Conservation (phyloP, 2,113 vertebrate genomes). For the Petaurus breviceps region DNA sequence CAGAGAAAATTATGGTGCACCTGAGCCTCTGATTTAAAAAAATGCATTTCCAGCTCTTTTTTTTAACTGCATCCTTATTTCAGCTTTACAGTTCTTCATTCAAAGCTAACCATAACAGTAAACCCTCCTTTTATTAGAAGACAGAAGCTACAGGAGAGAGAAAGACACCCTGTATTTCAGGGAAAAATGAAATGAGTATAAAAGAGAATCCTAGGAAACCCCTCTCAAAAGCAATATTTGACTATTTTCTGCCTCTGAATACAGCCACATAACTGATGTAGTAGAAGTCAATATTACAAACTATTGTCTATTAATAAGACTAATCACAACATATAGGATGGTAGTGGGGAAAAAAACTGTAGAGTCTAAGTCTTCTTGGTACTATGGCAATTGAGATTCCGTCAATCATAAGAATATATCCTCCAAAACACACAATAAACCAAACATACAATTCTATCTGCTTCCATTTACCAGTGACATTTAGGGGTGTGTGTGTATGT, state of each 20-base stretch:
- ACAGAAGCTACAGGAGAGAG: background rate
- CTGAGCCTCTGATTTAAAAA: constrained; percentile 65
- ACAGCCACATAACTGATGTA: background rate
- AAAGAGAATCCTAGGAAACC: background rate
- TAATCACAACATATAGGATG: constrained; percentile 35
- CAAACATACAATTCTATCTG: constrained; percentile 64
- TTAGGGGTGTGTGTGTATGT: background rate
- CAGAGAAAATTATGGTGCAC: constrained; percentile 44
- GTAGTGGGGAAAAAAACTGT: constrained; percentile 14
- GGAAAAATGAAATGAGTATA: background rate
- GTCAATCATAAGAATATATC: background rate
- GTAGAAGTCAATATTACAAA: background rate
- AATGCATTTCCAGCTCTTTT: constrained; percentile 53
- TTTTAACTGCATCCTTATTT: constrained; percentile 50
- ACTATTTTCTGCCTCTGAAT: background rate
- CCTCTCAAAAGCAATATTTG: background rate
- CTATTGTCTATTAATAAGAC: constrained; percentile 38
- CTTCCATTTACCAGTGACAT: constrained; percentile 65
- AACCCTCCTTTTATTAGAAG: constrained; percentile 7
- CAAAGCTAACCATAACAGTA: constrained; percentile 48
- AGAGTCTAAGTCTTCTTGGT: background rate
- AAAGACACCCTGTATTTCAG: background rate
- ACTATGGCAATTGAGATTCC: constrained; percentile 7
- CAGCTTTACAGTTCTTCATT: constrained; percentile 43
- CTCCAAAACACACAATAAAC: constrained; percentile 56